Evolutionary conservation across 53 echinoderm and acorn worm species (phyloP), one percentile per base, ranked within the genome.

Genomic region (Antedon mediterranea): DNA sequence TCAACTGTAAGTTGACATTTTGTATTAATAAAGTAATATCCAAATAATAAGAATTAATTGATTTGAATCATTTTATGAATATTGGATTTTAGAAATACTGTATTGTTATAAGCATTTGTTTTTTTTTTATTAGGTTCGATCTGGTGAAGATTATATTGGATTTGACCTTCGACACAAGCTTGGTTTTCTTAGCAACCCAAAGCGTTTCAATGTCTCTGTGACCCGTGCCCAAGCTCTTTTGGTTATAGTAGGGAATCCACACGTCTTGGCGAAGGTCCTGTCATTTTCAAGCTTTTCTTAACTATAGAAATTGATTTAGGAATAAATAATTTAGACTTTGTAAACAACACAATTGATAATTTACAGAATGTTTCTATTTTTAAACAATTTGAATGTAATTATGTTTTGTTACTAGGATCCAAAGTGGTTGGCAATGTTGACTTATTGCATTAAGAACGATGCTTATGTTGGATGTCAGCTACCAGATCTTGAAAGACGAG

Each of bases 1-100:
- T 97, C 97, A 73, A 97, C 97, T 34, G 97, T 97, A 73, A 88
- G 87, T 82, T n/a, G n/a, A n/a, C n/a, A n/a, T n/a, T n/a, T n/a
- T n/a, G n/a, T n/a, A n/a, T n/a, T n/a, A n/a, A n/a, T n/a, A n/a
- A n/a, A n/a, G n/a, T n/a, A n/a, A n/a, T n/a, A n/a, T n/a, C n/a
- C n/a, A n/a, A n/a, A n/a, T n/a, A n/a, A n/a, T n/a, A n/a, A n/a
- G n/a, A n/a, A n/a, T n/a, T n/a, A n/a, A n/a, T n/a, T n/a, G n/a
- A n/a, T n/a, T n/a, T n/a, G n/a, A n/a, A n/a, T n/a, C n/a, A n/a
- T n/a, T n/a, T n/a, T n/a, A n/a, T n/a, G n/a, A n/a, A n/a, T n/a
- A n/a, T n/a, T n/a, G n/a, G n/a, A n/a, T n/a, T n/a, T n/a, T n/a
- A n/a, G n/a, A n/a, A n/a, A n/a, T n/a, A n/a, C n/a, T n/a, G n/a